Conservation (phyloP, 2,797 vertebrate genomes). For the Lepidocolaptes lacrymiger region DNA sequence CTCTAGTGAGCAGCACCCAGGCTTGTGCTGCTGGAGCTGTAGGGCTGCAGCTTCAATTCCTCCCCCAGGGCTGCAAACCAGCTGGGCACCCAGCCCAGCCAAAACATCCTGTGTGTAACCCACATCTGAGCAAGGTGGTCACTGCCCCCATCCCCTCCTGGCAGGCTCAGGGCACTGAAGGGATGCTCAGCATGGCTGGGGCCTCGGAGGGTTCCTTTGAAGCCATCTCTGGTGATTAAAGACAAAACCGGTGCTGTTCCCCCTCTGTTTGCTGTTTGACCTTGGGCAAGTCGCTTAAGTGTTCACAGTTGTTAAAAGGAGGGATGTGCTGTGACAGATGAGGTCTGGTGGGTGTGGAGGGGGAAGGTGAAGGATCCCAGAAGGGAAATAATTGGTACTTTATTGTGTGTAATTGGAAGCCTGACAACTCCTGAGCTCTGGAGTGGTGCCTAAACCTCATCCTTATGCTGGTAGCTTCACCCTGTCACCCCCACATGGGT, state of each 20-base stretch:
- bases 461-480: neutral
- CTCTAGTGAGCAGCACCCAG: neutral
- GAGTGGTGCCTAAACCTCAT: neutral
- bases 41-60: neutral
- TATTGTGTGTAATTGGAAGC: neutral
- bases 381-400: neutral
- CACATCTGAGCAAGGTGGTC: conserved; percentile 32
- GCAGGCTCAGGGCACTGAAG: neutral
- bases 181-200: neutral
- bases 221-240: neutral
- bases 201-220: neutral
- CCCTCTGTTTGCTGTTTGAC: neutral
- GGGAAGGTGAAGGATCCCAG: neutral
- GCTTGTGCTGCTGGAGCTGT: neutral
- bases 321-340: neutral
- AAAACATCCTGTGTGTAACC: neutral
- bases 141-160: neutral
- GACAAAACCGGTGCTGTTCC: neutral
- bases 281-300: neutral
- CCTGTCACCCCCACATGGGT: fast-evolving
- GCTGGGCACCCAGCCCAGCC: neutral
- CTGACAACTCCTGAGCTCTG: neutral
- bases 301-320: neutral
- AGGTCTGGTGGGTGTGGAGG: neutral
- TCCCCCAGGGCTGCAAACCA: neutral